Conservation (phyloP, 2,113 vertebrate species). For the Melospiza melodia region DNA sequence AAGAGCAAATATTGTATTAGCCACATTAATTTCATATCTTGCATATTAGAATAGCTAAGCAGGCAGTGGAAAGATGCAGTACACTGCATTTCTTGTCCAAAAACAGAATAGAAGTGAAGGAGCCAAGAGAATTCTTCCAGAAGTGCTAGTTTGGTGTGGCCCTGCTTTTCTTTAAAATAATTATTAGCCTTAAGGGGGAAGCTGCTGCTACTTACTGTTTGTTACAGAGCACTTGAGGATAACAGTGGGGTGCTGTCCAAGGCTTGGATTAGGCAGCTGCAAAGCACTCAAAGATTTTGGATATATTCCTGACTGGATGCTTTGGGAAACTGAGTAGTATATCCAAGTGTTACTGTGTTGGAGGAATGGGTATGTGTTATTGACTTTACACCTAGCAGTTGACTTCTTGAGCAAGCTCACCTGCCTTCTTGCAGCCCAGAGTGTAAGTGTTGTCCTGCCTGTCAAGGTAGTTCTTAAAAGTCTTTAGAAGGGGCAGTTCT, state of each 20-base stretch:
- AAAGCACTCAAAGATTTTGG: not conserved
- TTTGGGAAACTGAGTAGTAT: not conserved
- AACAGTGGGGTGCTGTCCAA: not conserved
- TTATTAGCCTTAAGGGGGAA: not conserved
- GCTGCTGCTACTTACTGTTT: not conserved
- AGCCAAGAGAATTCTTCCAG: not conserved
- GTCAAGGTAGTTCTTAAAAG: not conserved
- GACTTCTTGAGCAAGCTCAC: not conserved
- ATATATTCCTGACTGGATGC: not conserved
- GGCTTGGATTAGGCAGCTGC: not conserved
- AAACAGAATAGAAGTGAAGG: not conserved
- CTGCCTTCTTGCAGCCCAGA: not conserved
- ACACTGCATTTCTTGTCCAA: not conserved
- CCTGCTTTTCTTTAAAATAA: not conserved
- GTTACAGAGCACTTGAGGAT: not conserved
- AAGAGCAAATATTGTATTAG: not conserved
- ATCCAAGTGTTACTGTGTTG: not conserved
- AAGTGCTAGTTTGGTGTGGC: not conserved
- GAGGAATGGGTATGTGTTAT: not conserved
- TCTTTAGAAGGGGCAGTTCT: not conserved
- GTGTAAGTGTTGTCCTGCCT: not conserved
- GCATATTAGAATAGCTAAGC: not conserved
- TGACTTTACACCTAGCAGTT: not conserved
- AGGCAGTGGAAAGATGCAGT: not conserved
- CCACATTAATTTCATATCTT: not conserved